These are phyloP conservation scores for Allolobophora icterica DNA, from an alignment of 2,888 invertebrate genomes.

Conservation along the genomic window DNA sequence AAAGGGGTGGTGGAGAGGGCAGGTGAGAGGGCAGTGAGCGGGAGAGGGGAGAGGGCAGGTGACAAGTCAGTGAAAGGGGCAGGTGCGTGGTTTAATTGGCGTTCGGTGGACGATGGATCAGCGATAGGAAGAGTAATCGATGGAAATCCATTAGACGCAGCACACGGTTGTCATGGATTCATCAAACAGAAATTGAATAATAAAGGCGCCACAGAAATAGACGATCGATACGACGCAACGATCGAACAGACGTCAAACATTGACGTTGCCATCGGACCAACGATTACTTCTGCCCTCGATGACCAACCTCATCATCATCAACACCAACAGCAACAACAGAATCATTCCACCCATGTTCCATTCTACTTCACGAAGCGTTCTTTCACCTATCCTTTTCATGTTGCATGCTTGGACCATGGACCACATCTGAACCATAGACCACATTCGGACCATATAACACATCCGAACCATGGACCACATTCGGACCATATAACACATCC, in stretches of 20 bases:
- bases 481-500: too few species aligned
- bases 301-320: neutral
- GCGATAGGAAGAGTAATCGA: neutral
- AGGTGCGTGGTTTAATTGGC: neutral
- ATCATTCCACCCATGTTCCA: neutral
- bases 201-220: slow-evolving; percentile 20
- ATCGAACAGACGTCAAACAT: neutral
- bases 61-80: neutral
- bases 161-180: neutral
- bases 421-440: too few species aligned
- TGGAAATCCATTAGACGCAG: slow-evolving; percentile 6
- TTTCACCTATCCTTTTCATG: neutral
- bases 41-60: neutral
- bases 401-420: neutral
- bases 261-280: neutral
- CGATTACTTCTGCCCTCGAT: too few species aligned
- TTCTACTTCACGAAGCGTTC: neutral
- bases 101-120: neutral
- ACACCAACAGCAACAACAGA: neutral
- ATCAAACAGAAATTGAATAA: slow-evolving; percentile 22
- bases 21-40: neutral
- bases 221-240: neutral
- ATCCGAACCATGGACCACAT: neutral
- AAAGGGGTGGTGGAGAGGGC: neutral
- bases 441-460: neutral